Conservation (phyloP, 2,888 invertebrate species). For the Diarsia mendica region DNA sequence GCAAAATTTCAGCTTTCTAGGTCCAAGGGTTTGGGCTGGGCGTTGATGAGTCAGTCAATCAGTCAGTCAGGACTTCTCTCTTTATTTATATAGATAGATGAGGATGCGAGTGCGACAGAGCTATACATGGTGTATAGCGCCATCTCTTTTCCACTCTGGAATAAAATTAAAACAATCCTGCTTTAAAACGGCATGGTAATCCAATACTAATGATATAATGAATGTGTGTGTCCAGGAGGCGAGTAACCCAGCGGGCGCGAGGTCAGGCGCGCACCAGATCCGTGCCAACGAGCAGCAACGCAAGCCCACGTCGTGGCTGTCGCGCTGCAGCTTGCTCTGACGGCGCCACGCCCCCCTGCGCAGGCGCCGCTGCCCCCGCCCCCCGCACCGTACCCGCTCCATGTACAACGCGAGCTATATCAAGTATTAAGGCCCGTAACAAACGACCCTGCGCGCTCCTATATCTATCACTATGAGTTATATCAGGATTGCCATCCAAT, state of each 20-base stretch:
- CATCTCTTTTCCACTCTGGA: too few relatives aligned
- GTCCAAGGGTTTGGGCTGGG: too few relatives aligned
- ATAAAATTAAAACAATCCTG: too few relatives aligned
- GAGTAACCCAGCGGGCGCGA: slow-evolving; percentile 94
- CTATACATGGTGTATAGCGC: too few relatives aligned
- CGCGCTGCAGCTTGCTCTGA: slow-evolving; percentile 97
- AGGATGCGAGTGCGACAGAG: too few relatives aligned
- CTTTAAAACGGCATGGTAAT: too few relatives aligned
- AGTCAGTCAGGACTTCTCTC: too few relatives aligned
- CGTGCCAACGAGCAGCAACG: slow-evolving; percentile 94
- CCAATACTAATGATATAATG: slow-evolving; percentile 3
- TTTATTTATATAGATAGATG: too few relatives aligned
- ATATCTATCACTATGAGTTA: slow-evolving; percentile 49
- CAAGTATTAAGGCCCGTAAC: slow-evolving; percentile 53
- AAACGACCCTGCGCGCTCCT: slow-evolving; percentile 42
- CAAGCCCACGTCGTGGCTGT: slow-evolving; percentile 96
- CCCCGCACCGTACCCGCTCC: slow-evolving; percentile 60
- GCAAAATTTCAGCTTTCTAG: too few relatives aligned
- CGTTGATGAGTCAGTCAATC: too few relatives aligned
- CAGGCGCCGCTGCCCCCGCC: slow-evolving; percentile 56
- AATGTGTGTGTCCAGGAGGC: slow-evolving; percentile 92
- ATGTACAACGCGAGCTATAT: slow-evolving; percentile 55
- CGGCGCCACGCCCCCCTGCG: slow-evolving; percentile 80
- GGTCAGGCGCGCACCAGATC: slow-evolving; percentile 94
- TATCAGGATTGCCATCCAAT: slow-evolving; percentile 55